phyloP scores from a whole-genome alignment of 2,888 invertebrate species.

The Dicranocentrus wangi region DNA sequence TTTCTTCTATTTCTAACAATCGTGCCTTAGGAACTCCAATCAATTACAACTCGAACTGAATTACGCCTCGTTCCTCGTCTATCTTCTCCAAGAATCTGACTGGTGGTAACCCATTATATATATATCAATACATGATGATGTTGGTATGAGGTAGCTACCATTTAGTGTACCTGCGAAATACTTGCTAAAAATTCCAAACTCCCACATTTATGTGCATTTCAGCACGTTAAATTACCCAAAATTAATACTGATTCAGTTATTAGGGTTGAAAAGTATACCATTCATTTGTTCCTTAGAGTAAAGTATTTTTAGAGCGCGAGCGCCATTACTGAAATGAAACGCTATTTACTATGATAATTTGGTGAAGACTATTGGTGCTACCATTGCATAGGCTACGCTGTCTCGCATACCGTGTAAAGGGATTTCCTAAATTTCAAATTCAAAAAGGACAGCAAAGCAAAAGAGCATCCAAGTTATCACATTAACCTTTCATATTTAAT shows the following conservation, averaged over 20 bases:
- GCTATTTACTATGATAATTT: too few species aligned
- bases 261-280: not conserved
- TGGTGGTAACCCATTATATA: not conserved
- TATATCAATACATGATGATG: not conserved
- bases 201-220: not conserved
- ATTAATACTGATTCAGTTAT: not conserved
- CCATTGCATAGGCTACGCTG: too few species aligned
- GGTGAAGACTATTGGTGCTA: too few species aligned
- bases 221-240: not conserved
- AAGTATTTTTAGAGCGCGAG: too few species aligned
- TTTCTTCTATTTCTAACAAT: not conserved
- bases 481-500: too few species aligned
- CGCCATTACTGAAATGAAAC: not conserved
- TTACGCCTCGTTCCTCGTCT: not conserved
- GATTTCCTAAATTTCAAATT: constrained; percentile 35
- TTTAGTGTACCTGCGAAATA: constrained; percentile 2
- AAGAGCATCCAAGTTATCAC: not conserved
- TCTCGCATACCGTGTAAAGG: too few species aligned
- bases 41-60: too few species aligned
- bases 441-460: constrained; percentile 15
- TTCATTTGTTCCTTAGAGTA: too few species aligned
- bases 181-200: constrained; percentile 12
- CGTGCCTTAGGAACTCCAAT: too few species aligned
- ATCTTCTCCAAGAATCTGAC: constrained; percentile 1
- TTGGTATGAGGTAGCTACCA: not conserved